Evolutionary conservation across 2,113 vertebrate species (phyloP), one percentile per base, ranked within the genome.

Genomic region (Hippocampus zosterae): DNA sequence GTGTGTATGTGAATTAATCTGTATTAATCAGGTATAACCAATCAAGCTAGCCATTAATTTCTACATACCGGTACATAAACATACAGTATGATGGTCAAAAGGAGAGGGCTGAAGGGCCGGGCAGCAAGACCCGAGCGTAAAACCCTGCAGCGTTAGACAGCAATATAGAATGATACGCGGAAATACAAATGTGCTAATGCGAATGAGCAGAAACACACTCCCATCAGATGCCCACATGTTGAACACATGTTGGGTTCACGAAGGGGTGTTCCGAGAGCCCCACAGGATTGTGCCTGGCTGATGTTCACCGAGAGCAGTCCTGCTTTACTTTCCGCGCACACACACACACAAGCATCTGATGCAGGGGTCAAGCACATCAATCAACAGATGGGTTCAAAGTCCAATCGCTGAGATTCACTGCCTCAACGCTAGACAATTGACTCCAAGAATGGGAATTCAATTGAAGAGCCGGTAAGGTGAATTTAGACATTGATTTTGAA

Each of bases 181-280:
- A 77, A 41, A 73, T 69, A 70, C 73, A 72, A 57, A 77, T 27
- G 67, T 52, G 41, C 70, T 27, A 65, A 75, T 66, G 56, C 66
- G 74, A 75, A 78, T 76, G 57, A 76, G 67, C 68, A 70, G 3
- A 27, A 48, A 74, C 66, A 68, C 63, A 68, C 60, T 62, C 25
- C 46, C 2, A 23, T 59, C 75, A 73, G 70, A 84, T 80, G 77
- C 40, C 77, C 88, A 89, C 86, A 87, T 89, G 86, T 79, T 86
- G 63, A 86, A 84, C 89, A 90, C 79, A 87, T 91, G 89, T 88
- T 80, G 71, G 82, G 86, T 90, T 87, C 81, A 89, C 65, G 75
- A 78, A 80, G 72, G 77, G 80, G 81, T 83, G 76, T 72, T 81
- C n/a, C 83, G 75, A 66, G 81, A 79, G 74, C 70, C 77, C 76